Base-by-base conservation (phyloP, 2,888 invertebrate genomes). In the Ennomos fuscantarius region DNA sequence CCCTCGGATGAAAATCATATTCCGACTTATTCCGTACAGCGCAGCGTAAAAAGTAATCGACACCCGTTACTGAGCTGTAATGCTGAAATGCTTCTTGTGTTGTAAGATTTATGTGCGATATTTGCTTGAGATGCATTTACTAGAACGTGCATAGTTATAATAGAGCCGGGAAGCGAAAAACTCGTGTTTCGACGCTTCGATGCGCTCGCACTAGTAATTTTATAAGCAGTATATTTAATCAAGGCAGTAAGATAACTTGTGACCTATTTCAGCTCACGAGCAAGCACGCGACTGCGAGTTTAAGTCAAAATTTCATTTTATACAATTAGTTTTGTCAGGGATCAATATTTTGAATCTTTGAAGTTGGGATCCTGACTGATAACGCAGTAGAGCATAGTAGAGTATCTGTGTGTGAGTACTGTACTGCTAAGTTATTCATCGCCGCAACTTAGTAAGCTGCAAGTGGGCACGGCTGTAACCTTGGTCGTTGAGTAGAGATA, bases 1-100 rank as follows among this genome's bases (percentile, higher is more conserved):
- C 84, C 79, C 81, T 74, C 69, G 68, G 74, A 82, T 82, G 74
- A 84, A 84, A 65, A 86, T 86, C 81, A 82, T 82, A 84, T 81
- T 80, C 78, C 70, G 71, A 86, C 81, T 82, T 82, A 83, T 81
- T 80, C 79, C 72, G 70, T 69, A 71, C 72, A 70, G 70, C 73
- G 79, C 72, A 70, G 70, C 73, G 79, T 79, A 77, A 81, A 86
- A 81, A 80, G 78, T 78, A 76, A 82, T 82, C 76, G 75, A 78
- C 78, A 74, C 75, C 68, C 63, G 63, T 57, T 52, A 49, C 47
- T 33, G 39, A 34, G 40, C 40, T 55, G 46, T 43, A 62, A 61
- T 45, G 48, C 53, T 15, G 70, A 62, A 65, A 58, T 59, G 36
- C 35, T 45, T 63, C 70, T 61, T 78, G 65, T 54, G 24, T 8